Conservation (phyloP, 2,113 vertebrate genomes). For the Ammospiza caudacuta region DNA sequence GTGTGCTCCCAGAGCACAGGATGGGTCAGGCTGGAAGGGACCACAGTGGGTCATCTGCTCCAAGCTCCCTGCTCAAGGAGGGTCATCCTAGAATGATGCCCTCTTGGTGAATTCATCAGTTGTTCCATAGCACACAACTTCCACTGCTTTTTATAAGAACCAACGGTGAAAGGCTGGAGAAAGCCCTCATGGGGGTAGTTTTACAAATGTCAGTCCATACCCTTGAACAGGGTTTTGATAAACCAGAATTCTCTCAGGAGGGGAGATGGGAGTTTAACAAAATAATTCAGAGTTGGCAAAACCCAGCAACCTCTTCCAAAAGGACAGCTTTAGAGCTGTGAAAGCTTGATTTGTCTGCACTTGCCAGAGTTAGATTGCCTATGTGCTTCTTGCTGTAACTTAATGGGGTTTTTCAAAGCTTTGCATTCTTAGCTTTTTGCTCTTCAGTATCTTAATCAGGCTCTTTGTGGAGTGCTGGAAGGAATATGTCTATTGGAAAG, state of each 20-base stretch:
- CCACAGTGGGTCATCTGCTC: background rate
- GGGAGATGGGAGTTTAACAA: background rate
- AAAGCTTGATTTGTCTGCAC: background rate
- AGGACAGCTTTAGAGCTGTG: background rate
- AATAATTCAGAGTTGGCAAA: background rate
- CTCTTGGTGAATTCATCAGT: background rate
- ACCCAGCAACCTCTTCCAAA: background rate
- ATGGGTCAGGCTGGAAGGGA: background rate
- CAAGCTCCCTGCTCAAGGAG: background rate
- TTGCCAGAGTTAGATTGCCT: background rate
- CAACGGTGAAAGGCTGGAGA: background rate
- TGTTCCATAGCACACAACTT: background rate
- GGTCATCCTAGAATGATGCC: background rate
- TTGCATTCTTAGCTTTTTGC: background rate
- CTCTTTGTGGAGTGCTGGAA: background rate
- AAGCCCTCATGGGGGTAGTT: background rate
- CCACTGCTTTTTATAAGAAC: background rate
- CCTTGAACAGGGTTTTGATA: background rate
- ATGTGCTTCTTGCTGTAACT: background rate
- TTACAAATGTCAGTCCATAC: background rate
- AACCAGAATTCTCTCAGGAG: background rate
- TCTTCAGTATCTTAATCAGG: background rate
- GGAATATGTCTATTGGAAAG: background rate
- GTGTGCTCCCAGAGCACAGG: background rate
- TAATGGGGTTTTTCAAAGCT: background rate